Evolutionary conservation across 2,888 invertebrate genomes (phyloP).

Genomic region (Sinodicranocentrus sp.): DNA sequence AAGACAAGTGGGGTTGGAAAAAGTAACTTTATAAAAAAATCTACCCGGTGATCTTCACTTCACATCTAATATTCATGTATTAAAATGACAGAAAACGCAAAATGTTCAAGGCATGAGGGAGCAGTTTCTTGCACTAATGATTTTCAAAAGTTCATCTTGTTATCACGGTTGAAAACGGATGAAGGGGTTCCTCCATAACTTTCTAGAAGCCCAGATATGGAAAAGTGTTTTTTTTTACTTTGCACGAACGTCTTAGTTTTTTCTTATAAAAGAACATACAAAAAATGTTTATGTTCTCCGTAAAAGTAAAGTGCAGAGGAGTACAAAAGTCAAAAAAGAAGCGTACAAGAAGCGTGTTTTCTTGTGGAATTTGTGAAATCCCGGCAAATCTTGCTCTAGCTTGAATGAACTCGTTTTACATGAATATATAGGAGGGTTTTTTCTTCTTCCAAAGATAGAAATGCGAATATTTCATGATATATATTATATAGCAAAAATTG

Average conservation of each 20-base stretch:
- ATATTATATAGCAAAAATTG: constrained; percentile 57
- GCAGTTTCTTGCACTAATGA: constrained; percentile 67
- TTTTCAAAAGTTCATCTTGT: constrained; percentile 67
- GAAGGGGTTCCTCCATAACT: background rate
- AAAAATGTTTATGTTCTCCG: too few species aligned
- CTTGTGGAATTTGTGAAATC: background rate
- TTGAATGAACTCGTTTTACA: constrained; percentile 34
- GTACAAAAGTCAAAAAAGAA: too few species aligned
- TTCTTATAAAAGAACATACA: too few species aligned
- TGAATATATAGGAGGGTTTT: constrained; percentile 30
- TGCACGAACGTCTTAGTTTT: too few species aligned
- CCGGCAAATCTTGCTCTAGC: background rate
- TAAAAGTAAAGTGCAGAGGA: too few species aligned
- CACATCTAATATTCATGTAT: constrained; percentile 61
- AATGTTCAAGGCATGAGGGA: constrained; percentile 50
- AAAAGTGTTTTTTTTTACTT: constrained; percentile 3
- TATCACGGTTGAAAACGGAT: constrained; percentile 55
- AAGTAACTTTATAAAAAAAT: constrained; percentile 3
- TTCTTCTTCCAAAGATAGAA: constrained; percentile 61
- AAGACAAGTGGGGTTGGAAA: background rate
- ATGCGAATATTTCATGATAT: constrained; percentile 59
- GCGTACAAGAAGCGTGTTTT: background rate
- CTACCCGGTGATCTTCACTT: constrained; percentile 40
- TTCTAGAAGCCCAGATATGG: background rate
- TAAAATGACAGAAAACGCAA: constrained; percentile 60